These are phyloP conservation scores for Pterocles burchelli DNA, from an alignment of 2,113 vertebrate genomes.

Conservation along the genomic window DNA sequence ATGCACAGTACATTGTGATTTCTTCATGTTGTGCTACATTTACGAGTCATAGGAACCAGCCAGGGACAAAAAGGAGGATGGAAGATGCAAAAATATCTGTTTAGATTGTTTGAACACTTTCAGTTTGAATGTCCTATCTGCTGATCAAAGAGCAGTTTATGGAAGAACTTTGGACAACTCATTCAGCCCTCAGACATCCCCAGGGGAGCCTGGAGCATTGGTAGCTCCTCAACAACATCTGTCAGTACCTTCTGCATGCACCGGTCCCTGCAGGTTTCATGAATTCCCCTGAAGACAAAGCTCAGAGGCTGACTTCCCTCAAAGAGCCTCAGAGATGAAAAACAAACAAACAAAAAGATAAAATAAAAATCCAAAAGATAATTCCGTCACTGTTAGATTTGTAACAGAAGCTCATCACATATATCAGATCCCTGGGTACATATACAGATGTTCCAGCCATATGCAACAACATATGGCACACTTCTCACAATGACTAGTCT, in stretches of 20 bases:
- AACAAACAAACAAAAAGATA: background rate
- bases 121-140: background rate
- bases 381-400: conserved; percentile 17
- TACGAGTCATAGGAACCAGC: background rate
- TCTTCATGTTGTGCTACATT: background rate
- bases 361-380: background rate
- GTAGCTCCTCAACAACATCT: background rate
- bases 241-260: background rate
- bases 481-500: conserved; percentile 37
- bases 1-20: background rate
- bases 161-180: background rate
- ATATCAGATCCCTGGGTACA: conserved; percentile 31
- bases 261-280: background rate
- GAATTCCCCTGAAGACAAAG: background rate
- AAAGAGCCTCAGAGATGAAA: background rate
- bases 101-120: background rate
- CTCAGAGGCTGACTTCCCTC: background rate
- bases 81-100: background rate
- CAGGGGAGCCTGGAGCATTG: background rate
- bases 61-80: background rate
- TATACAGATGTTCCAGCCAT: conserved; percentile 63
- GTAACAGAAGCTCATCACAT: conserved; percentile 13
- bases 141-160: background rate
- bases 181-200: background rate
- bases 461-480: conserved; percentile 8